Conservation (phyloP, 2,888 invertebrate genomes). For the Alloscopus bannaensis region DNA sequence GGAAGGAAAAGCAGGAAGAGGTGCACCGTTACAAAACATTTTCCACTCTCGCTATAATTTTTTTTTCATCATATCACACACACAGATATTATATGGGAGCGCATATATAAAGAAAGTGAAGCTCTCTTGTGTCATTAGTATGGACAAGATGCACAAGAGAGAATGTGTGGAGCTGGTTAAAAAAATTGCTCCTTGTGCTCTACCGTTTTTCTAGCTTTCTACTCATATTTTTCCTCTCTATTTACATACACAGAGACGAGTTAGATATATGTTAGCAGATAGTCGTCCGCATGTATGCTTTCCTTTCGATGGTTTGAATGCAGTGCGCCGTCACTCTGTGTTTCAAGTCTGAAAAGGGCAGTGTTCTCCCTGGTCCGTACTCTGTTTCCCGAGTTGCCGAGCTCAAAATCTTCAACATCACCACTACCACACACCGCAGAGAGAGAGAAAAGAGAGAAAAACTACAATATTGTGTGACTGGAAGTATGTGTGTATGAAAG, state of each 20-base stretch:
- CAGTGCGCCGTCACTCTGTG: slow-evolving; percentile 27
- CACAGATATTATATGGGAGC: not conserved
- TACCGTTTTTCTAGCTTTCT: too few species aligned
- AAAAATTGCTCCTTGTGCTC: slow-evolving; percentile 1
- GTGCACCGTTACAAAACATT: too few species aligned
- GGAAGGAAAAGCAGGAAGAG: slow-evolving; percentile 23
- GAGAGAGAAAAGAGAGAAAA: not conserved
- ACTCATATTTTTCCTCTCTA: too few species aligned
- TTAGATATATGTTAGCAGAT: too few species aligned
- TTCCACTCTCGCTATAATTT: too few species aligned
- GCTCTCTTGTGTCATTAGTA: slow-evolving; percentile 38
- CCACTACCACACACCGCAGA: too few species aligned
- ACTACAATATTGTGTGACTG: too few species aligned
- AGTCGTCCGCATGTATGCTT: too few species aligned
- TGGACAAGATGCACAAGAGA: slow-evolving; percentile 25
- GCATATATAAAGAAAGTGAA: not conserved
- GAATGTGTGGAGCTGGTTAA: slow-evolving; percentile 17
- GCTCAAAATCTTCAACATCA: too few species aligned
- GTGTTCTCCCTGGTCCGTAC: slow-evolving; percentile 40
- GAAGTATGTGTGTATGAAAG: too few species aligned
- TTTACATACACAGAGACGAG: slow-evolving; percentile 8
- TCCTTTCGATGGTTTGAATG: too few species aligned
- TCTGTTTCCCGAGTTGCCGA: slow-evolving; percentile 37
- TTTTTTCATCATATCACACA: too few species aligned
- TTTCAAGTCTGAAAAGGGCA: slow-evolving; percentile 29